phyloP scores from a whole-genome alignment of 2,797 vertebrate species.

The Anabas testudineus region DNA sequence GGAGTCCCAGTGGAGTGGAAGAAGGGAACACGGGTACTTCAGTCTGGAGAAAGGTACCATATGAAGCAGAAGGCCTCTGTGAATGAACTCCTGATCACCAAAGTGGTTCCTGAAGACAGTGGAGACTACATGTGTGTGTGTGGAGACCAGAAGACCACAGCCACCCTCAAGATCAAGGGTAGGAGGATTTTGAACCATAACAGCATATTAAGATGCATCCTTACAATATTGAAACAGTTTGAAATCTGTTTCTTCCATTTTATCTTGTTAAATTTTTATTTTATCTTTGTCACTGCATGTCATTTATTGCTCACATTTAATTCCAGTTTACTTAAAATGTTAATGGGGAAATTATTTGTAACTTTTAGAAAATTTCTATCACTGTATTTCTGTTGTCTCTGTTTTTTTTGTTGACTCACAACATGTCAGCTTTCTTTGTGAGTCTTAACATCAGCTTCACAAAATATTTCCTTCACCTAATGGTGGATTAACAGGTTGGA shows the following conservation, averaged over 20 bases:
- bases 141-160: constrained; percentile 79
- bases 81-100: constrained; percentile 80
- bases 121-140: constrained; percentile 85
- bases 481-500: constrained; percentile 1
- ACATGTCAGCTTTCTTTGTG: constrained; percentile 14
- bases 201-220: constrained; percentile 2
- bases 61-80: constrained; percentile 79
- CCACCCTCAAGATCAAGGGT: constrained; percentile 65
- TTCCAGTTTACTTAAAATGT: not conserved
- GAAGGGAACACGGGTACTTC: constrained; percentile 78
- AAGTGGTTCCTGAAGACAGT: constrained; percentile 75
- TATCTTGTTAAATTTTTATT: not conserved
- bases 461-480: constrained; percentile 1
- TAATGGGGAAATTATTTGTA: not conserved
- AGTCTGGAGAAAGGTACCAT: constrained; percentile 79
- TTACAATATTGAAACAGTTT: not conserved
- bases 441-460: not conserved
- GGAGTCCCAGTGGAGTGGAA: constrained; percentile 82
- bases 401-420: constrained; percentile 3
- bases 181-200: constrained; percentile 32
- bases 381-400: not conserved
- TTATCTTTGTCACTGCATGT: not conserved
- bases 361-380: not conserved
- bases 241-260: not conserved
- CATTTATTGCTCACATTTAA: not conserved